Conservation (phyloP, 2,888 invertebrate species). For the Orthosia incerta region DNA sequence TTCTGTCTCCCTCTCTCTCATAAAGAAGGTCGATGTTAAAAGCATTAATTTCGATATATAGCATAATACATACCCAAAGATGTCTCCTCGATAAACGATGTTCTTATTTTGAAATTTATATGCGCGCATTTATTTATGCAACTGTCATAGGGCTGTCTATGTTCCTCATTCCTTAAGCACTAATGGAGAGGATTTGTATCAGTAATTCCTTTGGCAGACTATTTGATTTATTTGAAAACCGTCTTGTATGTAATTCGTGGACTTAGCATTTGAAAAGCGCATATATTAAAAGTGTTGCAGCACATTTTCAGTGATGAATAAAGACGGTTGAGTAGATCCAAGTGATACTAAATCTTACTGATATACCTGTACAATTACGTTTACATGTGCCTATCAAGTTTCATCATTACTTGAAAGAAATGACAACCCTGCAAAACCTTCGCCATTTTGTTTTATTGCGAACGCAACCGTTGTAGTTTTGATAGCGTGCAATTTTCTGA, state of each 20-base stretch:
- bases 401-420: slow-evolving; percentile 30
- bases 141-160: slow-evolving; percentile 68
- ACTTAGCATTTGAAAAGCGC: slow-evolving; percentile 45
- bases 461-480: slow-evolving; percentile 78
- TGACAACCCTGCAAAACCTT: slow-evolving; percentile 65
- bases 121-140: slow-evolving; percentile 74
- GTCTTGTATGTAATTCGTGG: slow-evolving; percentile 30
- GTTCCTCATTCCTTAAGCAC: slow-evolving; percentile 54
- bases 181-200: slow-evolving; percentile 49
- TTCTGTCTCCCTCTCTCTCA: slow-evolving; percentile 40
- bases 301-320: slow-evolving; percentile 23
- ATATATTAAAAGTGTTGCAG: slow-evolving; percentile 3
- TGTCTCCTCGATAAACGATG: slow-evolving; percentile 74
- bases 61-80: slow-evolving; percentile 61
- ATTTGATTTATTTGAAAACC: slow-evolving; percentile 49
- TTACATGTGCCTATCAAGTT: background rate
- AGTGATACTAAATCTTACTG: background rate
- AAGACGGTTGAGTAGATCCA: background rate
- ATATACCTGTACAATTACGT: slow-evolving; percentile 1
- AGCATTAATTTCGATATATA: slow-evolving; percentile 53
- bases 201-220: slow-evolving; percentile 45
- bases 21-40: slow-evolving; percentile 41
- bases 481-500: slow-evolving; percentile 75
- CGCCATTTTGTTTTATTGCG: slow-evolving; percentile 85
- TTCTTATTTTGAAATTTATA: slow-evolving; percentile 83